These are phyloP conservation scores for Eupelmus urozonus DNA, from an alignment of 2,888 invertebrate genomes.

Conservation along the genomic window DNA sequence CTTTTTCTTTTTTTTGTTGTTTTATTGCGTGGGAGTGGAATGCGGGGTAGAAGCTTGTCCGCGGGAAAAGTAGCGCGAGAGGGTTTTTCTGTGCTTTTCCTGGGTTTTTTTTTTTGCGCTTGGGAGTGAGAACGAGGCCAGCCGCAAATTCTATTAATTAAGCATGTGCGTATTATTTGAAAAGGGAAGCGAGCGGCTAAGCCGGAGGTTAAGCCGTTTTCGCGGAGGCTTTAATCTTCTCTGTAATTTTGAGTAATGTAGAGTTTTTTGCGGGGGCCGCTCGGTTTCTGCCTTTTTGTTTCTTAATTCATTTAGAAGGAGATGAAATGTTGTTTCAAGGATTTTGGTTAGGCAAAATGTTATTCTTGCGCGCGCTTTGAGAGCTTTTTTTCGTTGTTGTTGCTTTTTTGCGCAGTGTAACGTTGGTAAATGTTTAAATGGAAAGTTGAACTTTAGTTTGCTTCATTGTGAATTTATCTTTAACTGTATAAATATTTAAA, in stretches of 20 bases:
- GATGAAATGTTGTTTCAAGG: no score
- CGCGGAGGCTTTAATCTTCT: no score
- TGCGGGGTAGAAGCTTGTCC: background rate
- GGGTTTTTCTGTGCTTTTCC: background rate
- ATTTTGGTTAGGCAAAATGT: no score
- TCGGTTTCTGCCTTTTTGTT: no score
- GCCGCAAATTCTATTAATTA: background rate
- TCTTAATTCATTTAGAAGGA: no score
- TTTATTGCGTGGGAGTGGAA: background rate
- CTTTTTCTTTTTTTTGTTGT: background rate
- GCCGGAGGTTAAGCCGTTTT: no score
- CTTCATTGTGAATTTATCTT: conserved; percentile 16
- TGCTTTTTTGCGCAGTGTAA: no score
- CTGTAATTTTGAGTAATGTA: no score
- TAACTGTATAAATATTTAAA: background rate
- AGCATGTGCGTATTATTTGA: background rate
- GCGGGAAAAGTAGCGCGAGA: background rate
- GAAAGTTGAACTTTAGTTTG: background rate
- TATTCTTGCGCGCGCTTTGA: no score
- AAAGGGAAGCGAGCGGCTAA: background rate
- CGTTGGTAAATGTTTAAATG: no score
- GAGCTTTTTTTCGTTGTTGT: no score
- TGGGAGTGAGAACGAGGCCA: background rate
- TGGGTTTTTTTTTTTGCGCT: background rate
- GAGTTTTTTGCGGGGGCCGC: no score